Conservation (phyloP, 2,888 invertebrate genomes). For the Macroteleia sp. region DNA sequence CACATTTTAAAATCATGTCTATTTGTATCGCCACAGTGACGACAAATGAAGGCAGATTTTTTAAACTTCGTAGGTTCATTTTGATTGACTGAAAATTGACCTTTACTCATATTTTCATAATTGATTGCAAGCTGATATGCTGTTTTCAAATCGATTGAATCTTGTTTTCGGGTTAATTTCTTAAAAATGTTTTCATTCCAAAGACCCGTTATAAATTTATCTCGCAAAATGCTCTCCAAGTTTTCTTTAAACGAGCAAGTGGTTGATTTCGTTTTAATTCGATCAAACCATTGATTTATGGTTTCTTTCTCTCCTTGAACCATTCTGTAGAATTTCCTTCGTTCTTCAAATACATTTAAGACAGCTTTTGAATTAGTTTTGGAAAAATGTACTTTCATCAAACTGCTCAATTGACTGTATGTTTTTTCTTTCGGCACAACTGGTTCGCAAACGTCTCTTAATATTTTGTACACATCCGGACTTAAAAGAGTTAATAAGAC, state of each 20-base stretch:
- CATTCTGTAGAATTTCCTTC: slow-evolving; percentile 18
- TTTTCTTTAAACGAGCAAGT: slow-evolving; percentile 11
- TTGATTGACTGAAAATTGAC: no score
- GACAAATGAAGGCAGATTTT: no score
- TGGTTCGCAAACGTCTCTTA: slow-evolving; percentile 18
- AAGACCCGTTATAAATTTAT: slow-evolving; percentile 22
- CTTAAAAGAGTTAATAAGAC: slow-evolving; percentile 13
- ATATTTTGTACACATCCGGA: slow-evolving; percentile 9
- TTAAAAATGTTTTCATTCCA: slow-evolving; percentile 8
- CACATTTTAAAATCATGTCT: no score
- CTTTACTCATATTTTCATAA: no score
- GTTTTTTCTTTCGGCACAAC: slow-evolving; percentile 25
- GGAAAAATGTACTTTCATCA: slow-evolving; percentile 21
- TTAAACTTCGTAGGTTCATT: no score
- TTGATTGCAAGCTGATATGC: not conserved
- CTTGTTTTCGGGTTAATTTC: not conserved
- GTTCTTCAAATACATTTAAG: slow-evolving; percentile 6
- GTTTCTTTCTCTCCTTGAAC: slow-evolving; percentile 14
- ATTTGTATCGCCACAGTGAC: no score
- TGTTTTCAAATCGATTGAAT: slow-evolving; percentile 3
- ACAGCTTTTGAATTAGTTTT: not conserved
- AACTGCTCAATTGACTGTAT: not conserved
- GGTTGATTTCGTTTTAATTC: slow-evolving; percentile 11
- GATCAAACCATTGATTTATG: slow-evolving; percentile 24
- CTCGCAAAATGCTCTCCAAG: slow-evolving; percentile 4